phyloP scores from a whole-genome alignment of 2,888 invertebrate species.

The Parnassius smintheus region DNA sequence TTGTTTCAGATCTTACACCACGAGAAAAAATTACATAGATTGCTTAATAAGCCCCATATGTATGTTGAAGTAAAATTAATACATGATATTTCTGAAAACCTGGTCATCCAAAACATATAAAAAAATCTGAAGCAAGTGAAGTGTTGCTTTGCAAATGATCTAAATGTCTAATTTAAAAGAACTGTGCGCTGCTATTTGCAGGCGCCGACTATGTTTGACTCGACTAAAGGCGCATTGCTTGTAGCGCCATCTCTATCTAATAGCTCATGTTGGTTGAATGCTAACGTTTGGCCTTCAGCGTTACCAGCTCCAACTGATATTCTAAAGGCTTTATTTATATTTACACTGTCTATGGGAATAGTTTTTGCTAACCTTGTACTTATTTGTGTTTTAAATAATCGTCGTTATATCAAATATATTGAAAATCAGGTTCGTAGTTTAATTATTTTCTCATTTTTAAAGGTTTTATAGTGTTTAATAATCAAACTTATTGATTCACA shows the following conservation, averaged over 20 bases:
- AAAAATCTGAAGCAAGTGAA: conserved; percentile 61
- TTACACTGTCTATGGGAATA: conserved; percentile 88
- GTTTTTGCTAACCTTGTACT: conserved; percentile 90
- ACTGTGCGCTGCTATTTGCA: conserved; percentile 66
- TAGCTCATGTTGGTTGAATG: conserved; percentile 89
- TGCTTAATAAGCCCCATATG: neutral
- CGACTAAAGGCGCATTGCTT: conserved; percentile 85
- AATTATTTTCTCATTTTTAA: conserved; percentile 16
- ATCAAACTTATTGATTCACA: conserved; percentile 56
- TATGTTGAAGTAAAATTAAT: neutral
- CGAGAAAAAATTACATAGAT: neutral
- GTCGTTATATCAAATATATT: conserved; percentile 91
- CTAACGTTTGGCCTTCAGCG: conserved; percentile 83
- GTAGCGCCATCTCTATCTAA: conserved; percentile 90
- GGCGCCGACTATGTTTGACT: conserved; percentile 83
- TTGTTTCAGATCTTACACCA: neutral
- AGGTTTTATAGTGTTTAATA: conserved; percentile 9
- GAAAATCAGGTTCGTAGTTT: conserved; percentile 87
- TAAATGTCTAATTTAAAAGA: conserved; percentile 76
- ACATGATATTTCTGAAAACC: neutral
- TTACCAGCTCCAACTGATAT: conserved; percentile 86
- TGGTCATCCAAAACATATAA: conserved; percentile 1
- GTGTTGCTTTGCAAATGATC: conserved; percentile 59
- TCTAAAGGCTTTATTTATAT: conserved; percentile 88
- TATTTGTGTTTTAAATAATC: conserved; percentile 91